phyloP scores from a whole-genome alignment of 2,113 vertebrate genomes.

The Odontophorus gujanensis region DNA sequence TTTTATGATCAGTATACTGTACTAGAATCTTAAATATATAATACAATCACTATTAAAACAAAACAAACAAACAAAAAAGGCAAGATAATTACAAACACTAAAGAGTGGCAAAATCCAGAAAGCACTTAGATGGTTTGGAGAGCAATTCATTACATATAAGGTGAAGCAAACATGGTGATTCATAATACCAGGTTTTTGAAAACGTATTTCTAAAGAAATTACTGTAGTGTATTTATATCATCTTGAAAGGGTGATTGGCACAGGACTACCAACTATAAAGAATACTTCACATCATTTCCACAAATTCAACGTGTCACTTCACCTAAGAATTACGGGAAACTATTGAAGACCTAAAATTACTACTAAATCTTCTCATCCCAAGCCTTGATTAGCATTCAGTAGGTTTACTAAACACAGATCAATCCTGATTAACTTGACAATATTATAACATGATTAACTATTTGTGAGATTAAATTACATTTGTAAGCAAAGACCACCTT shows the following conservation, averaged over 20 bases:
- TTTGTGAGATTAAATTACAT: constrained; percentile 71
- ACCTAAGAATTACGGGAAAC: background rate
- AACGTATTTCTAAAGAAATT: background rate
- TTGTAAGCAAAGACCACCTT: constrained; percentile 66
- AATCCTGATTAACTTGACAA: constrained; percentile 77
- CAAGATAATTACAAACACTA: background rate
- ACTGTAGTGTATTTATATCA: background rate
- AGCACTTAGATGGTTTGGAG: background rate
- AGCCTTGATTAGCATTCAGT: constrained; percentile 64
- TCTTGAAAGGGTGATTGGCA: background rate
- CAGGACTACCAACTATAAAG: background rate
- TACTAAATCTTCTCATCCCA: background rate
- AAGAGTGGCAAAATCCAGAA: constrained; percentile 28
- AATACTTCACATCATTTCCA: background rate
- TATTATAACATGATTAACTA: constrained; percentile 76
- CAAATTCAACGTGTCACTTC: background rate
- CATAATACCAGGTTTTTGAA: background rate
- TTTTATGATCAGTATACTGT: background rate
- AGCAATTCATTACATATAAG: background rate
- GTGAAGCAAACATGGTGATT: background rate
- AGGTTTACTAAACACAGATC: constrained; percentile 66
- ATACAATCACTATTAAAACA: background rate
- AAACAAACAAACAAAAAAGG: background rate
- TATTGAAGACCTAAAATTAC: background rate
- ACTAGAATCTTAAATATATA: background rate